Conservation (phyloP, 2,888 invertebrate species). For the Drosophila phalerata region DNA sequence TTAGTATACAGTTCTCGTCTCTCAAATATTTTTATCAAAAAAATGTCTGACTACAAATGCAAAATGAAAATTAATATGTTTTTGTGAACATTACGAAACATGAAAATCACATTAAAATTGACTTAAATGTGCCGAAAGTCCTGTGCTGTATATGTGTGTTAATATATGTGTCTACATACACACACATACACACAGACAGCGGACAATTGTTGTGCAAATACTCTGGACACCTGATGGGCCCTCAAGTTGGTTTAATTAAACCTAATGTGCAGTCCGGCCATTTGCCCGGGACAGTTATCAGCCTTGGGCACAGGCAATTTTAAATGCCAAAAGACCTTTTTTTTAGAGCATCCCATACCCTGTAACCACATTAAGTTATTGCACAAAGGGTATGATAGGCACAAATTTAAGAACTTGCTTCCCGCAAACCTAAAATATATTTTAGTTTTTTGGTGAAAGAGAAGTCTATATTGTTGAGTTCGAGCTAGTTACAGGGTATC, state of each 20-base stretch:
- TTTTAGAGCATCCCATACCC: slow-evolving; percentile 27
- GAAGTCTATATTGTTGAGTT: not conserved
- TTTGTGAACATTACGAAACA: slow-evolving; percentile 45
- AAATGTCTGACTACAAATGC: not conserved
- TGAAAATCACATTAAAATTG: slow-evolving; percentile 75
- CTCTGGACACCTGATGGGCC: slow-evolving; percentile 58
- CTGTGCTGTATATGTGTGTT: slow-evolving; percentile 25
- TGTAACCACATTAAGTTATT: not conserved
- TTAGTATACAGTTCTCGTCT: slow-evolving; percentile 12
- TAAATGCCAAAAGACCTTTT: slow-evolving; percentile 43
- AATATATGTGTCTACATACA: slow-evolving; percentile 24
- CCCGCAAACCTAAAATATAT: not conserved
- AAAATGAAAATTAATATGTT: slow-evolving; percentile 58
- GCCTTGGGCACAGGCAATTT: slow-evolving; percentile 35
- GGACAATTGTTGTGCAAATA: slow-evolving; percentile 55
- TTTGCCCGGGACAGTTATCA: slow-evolving; percentile 53
- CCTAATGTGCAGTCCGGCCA: slow-evolving; percentile 56
- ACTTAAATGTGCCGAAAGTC: slow-evolving; percentile 51
- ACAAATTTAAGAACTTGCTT: not conserved
- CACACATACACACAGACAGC: not conserved
- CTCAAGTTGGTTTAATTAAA: slow-evolving; percentile 69
- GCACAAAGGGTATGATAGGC: not conserved
- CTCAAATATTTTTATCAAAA: slow-evolving; percentile 12
- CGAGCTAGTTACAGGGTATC: slow-evolving; percentile 11
- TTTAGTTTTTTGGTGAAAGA: not conserved